A percentile compares a stretch with the other conserved stretches of the same genome.
These are phyloP conservation scores for Neodontobutis hainanensis DNA, from an alignment of 2,113 vertebrate species.

Conservation along the genomic window DNA sequence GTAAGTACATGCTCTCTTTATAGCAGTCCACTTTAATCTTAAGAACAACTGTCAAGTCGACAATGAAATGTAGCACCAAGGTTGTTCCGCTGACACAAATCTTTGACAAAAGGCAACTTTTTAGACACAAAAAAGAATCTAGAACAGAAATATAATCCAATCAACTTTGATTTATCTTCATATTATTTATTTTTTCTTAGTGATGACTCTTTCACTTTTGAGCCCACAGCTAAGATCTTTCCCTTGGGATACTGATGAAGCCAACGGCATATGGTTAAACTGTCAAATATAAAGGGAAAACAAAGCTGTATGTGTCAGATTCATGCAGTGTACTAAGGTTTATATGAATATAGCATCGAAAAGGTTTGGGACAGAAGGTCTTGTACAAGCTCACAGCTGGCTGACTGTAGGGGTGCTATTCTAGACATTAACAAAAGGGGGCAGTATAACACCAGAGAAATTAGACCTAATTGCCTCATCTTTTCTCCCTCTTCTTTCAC, in stretches of 20 bases:
- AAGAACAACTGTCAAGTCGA: conserved; percentile 48
- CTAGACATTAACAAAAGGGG: conserved; percentile 57
- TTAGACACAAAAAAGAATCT: conserved; percentile 52
- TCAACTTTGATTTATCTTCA: conserved; percentile 52
- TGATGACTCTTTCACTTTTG: conserved; percentile 46
- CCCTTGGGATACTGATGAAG: conserved; percentile 48
- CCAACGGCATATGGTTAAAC: conserved; percentile 42
- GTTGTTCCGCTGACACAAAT: conserved; percentile 51
- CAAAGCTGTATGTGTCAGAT: conserved; percentile 52
- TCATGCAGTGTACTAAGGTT: conserved; percentile 25
- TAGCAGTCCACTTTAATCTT: conserved; percentile 67
- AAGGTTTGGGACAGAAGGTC: conserved; percentile 31
- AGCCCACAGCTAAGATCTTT: conserved; percentile 54
- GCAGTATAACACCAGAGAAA: conserved; percentile 73
- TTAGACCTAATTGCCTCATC: conserved; percentile 32
- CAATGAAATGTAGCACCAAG: conserved; percentile 45
- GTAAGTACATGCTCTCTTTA: conserved; percentile 58
- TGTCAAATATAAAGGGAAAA: conserved; percentile 62
- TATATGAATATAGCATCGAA: conserved; percentile 18
- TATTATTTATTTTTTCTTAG: conserved; percentile 22
- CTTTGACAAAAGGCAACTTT: conserved; percentile 55
- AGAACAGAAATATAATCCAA: conserved; percentile 51
- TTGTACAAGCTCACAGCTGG: neutral
- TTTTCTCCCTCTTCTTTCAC: conserved; percentile 46
- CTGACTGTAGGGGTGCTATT: conserved; percentile 13